Evolutionary conservation across 2,888 invertebrate genomes (phyloP), one percentile per base, ranked within the genome.

Genomic region (Amphipoea lucens): DNA sequence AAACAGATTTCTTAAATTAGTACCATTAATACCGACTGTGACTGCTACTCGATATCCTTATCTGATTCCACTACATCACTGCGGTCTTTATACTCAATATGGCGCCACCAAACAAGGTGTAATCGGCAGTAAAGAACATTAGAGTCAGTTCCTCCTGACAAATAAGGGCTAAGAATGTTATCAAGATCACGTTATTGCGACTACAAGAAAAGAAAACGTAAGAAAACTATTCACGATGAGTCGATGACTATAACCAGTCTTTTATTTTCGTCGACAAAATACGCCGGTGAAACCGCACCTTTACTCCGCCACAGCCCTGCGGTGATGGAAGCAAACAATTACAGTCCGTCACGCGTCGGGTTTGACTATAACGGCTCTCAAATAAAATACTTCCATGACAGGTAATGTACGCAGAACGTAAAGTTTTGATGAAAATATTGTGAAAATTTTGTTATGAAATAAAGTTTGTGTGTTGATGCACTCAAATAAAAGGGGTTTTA

Each of bases 91-190:
- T 42, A 36, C 68, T 69, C 62, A 75, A 75, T 66, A 75, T 57
- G 67, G 76, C 36, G 66, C 48, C 66, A 42, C 62, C 73, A 54
- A 72, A 77, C 77, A 77, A 57, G 74, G 77, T 23, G 23, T 69
- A 65, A 77, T 81, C 40, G 70, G 57, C 45, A 40, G 81, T 80
- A 68, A 63, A 69, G 51, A 68, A 72, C 81, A 54, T 69, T 36
- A 62, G 12, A 62, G 72, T 85, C 72, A 63, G 72, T 76, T 83
- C 81, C 73, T 83, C 23, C 17, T 42, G 2, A 29, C 73, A 36
- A 11, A 66, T 76, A 85, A 51, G 85, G 85, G 6, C 48, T n/a
- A 62, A 66, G 76, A 83, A 85, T 83, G 75, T 70, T 54, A 57
- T 42, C 72, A 51, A 63, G 57, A 51, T 74, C 40, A 69, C 36